Base-by-base conservation (phyloP, 2,888 invertebrate genomes). In the Eristalinus aeneus region DNA sequence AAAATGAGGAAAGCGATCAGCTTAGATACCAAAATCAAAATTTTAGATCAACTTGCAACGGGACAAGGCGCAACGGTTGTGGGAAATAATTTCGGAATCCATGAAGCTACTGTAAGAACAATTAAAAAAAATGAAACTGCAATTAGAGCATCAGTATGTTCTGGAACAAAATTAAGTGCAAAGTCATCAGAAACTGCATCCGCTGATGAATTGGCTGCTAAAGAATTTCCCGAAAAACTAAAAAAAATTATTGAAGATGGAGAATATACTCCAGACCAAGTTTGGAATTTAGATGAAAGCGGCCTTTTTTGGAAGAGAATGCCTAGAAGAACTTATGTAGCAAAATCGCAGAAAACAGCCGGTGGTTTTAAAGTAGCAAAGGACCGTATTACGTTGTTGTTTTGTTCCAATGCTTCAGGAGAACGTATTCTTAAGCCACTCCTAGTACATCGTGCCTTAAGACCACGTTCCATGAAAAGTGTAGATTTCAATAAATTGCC, bases 381-480 rank as follows among this genome's bases (percentile, higher is more conserved):
- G 10, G 46, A 65, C 20, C 6, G 65, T 11, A 8, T 5, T 6
- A 65, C 46, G 3, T 11, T 39, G 9, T 39, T 39, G 20, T 23
- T 67, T 67, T 53, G 67, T 39, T 12, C 22, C 10, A 53, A 39
- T 46, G 60, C 60, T 5, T 1, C 6, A 12, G 90, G 90, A 53
- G 89, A 89, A 85, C 89, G 88, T 56, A 90, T 90, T 76, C 68
- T 89, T 65, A 91, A 90, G 88, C 91, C 91, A 39, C 82, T n/a
- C n/a, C n/a, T n/a, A n/a, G 90, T 61, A 84, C 90, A 22, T 87
- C 90, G 39, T 89, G 91, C 82, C 86, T 83, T 89, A 88, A 91
- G 89, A 88, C 91, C 90, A 56, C 88, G 89, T 73, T 88, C 89
- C 64, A 60, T 91, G 34, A 90, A 90, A 87, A 87, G 88, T 65